phyloP scores from a whole-genome alignment of 2,797 vertebrate genomes.

The Novumbra hubbsi region DNA sequence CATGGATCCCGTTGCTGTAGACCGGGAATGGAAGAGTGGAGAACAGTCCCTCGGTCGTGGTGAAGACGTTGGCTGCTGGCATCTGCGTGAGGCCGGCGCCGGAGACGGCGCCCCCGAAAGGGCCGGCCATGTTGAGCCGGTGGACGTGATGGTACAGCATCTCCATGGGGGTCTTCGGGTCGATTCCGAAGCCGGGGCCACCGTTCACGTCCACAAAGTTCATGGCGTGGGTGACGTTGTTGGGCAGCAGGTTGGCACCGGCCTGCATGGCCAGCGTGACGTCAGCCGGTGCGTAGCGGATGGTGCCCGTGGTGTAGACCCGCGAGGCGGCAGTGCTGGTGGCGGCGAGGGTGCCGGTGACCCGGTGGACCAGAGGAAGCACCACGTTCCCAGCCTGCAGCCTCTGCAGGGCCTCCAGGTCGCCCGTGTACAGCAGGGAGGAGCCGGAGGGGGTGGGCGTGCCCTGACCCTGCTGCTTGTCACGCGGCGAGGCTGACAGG shows the following conservation, averaged over 20 bases:
- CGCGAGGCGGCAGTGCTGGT: constrained; percentile 87
- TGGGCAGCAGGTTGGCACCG: constrained; percentile 87
- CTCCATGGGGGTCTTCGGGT: constrained; percentile 99
- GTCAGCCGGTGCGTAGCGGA: constrained; percentile 97
- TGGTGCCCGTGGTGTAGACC: constrained; percentile 98
- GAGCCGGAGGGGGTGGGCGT: constrained; percentile 84
- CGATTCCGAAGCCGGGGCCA: constrained; percentile 86
- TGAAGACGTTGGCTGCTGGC: constrained; percentile 93
- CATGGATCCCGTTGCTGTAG: constrained; percentile 98
- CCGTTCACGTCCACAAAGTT: constrained; percentile 95
- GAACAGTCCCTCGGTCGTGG: constrained; percentile 96
- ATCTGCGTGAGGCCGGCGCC: constrained; percentile 89
- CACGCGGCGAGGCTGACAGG: constrained; percentile 95
- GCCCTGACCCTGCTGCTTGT: constrained; percentile 91
- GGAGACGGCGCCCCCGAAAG: constrained; percentile 78
- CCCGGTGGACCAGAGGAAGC: constrained; percentile 93
- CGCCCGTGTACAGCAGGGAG: constrained; percentile 90
- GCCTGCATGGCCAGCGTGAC: constrained; percentile 95
- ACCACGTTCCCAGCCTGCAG: constrained; percentile 94
- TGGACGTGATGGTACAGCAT: constrained; percentile 99
- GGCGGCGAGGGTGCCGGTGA: constrained; percentile 89
- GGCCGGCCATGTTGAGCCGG: constrained; percentile 91
- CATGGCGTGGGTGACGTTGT: constrained; percentile 82
- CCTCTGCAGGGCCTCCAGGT: constrained; percentile 94
- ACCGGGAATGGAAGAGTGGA: constrained; percentile 98